Evolutionary conservation across 2,888 invertebrate genomes (phyloP), one percentile per base, ranked within the genome.

Genomic region (Lamproptera curius): DNA sequence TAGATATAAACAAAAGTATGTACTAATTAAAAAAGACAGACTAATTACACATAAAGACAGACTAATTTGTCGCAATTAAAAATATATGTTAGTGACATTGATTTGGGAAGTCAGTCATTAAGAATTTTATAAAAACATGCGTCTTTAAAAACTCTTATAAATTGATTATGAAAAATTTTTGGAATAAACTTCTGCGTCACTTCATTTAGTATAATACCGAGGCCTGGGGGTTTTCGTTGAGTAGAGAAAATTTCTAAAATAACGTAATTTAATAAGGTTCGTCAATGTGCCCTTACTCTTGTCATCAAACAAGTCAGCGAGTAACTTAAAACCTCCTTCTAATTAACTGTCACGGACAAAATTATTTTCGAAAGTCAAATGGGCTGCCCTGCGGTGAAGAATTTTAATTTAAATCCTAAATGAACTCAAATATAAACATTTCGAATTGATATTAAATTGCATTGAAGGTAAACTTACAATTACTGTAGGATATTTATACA

Each of bases 291-390:
- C 16, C 40, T 41, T 41, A 41, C 40, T 41, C 31, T 15, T 28
- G 16, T 31, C 40, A 13, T 41, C 40, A 28, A 39, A 41, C 15
- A 39, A 39, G 10, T 41, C 31, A 40, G 16, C 16, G 15, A 35
- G 31, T 41, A 41, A 41, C 40, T 41, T 41, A 16, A 16, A 31
- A 31, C 40, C 11, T n/a, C 16, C 31, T 41, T 41, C 31, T 41
- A 41, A 41, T 41, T 41, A 41, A 41, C 40, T 41, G 40, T 41
- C 40, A 31, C 16, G 40, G 16, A 13, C 40, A 31, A 31, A 31
- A 41, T 41, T 31, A 41, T 41, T 31, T 31, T 31, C 31, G n/a
- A 14, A 31, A 16, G 26, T 41, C 11, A 41, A 31, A 41, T 41
- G 5, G 31, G 16, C 40, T 41, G n/a, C 2, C 20, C 15, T 13